Base-by-base conservation (phyloP, 2,113 vertebrate species). In the Camelus dromedarius region DNA sequence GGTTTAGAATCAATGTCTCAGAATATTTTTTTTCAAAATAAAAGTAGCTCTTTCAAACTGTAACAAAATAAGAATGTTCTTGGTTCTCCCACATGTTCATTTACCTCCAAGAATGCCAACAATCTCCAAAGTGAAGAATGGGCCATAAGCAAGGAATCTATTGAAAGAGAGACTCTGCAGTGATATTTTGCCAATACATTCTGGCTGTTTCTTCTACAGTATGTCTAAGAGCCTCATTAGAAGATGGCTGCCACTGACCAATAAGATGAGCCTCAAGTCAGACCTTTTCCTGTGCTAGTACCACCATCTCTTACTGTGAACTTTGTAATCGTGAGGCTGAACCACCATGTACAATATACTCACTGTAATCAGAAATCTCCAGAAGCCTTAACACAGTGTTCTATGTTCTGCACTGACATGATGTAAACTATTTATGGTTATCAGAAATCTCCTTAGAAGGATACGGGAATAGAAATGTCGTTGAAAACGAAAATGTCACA, bases 381-480 rank as follows among this genome's bases (percentile, higher is more conserved):
- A 94, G 76, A 95, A 87, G 24, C 12, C 64, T 42, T 92, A 52
- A 42, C 26, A 7, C 48, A 92, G 56, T 90, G 38, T 60, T 84
- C 46, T 84, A 54, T 42, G 76, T 42, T 42, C 88, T 56, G 26
- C 32, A 52, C 52, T 77, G 50, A 52, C 46, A 88, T 54, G 26
- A 70, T 46, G 52, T 93, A 89, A 83, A 66, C 86, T 87, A 76
- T 52, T 76, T 87, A 24, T 75, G 35, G 30, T 91, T 94, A 96
- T 87, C 94, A 97, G 87, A 97, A 95, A 88, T 89, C 83, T 96
- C 76, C n/a, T 82, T 93, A 66, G 92, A 93, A 96, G n/a, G n/a
- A 18, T 80, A 89, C 92, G 42, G 38, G 58, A 96, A 91, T 95
- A 97, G 95, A 96, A 96, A 96, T 95, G 73, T 60, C 96, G 85